These are phyloP conservation scores for Phainopepla nitens DNA, from an alignment of 2,113 vertebrate species.

Conservation along the genomic window DNA sequence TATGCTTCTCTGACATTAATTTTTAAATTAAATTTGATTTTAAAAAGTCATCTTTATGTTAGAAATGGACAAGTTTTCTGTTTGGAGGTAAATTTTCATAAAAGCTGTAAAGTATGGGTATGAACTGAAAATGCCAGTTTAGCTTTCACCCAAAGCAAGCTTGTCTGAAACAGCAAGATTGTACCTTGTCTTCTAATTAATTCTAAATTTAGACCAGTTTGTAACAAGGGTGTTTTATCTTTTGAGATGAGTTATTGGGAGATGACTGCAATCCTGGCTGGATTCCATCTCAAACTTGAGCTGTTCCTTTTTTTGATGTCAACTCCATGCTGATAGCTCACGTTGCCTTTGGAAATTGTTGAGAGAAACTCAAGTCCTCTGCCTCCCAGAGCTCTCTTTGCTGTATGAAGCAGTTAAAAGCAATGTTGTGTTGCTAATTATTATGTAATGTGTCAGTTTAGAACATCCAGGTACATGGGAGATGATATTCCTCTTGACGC, in stretches of 20 bases:
- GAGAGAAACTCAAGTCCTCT: not conserved
- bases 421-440: conserved; percentile 6
- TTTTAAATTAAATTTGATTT: not conserved
- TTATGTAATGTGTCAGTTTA: not conserved
- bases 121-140: conserved; percentile 15
- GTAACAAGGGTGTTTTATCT: not conserved
- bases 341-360: not conserved
- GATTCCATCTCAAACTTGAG: conserved; percentile 14
- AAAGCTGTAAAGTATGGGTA: not conserved
- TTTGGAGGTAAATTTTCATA: not conserved
- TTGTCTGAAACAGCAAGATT: not conserved
- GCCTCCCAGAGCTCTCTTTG: not conserved
- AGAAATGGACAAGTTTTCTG: not conserved
- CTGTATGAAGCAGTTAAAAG: not conserved
- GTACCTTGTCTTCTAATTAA: conserved; percentile 10
- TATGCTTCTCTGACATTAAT: not conserved
- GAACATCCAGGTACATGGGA: not conserved
- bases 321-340: not conserved
- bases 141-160: not conserved
- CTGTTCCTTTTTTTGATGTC: conserved; percentile 42
- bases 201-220: conserved; percentile 35
- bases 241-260: conserved; percentile 25
- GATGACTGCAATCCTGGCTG: conserved; percentile 34
- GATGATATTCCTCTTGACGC: not conserved
- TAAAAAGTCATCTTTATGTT: not conserved